phyloP scores from a whole-genome alignment of 2,113 vertebrate genomes.

The Oncorhynchus clarkii region DNA sequence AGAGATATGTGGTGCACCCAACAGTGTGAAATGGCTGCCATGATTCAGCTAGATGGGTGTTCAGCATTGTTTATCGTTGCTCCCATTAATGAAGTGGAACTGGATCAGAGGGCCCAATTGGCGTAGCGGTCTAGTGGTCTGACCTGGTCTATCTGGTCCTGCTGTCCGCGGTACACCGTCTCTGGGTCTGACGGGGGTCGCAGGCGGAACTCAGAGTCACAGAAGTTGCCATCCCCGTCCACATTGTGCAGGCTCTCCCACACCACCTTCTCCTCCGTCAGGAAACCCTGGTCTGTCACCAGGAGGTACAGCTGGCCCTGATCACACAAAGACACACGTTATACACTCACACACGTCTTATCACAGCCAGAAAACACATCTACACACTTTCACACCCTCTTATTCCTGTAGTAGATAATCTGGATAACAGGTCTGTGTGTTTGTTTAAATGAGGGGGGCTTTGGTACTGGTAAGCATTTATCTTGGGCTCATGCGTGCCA shows the following conservation, averaged over 20 bases:
- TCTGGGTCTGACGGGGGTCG: constrained; percentile 95
- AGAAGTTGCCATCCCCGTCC: constrained; percentile 96
- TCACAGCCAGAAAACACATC: neutral
- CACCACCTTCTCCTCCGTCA: constrained; percentile 96
- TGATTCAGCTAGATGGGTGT: neutral
- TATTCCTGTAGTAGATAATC: neutral
- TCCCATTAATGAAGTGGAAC: no score
- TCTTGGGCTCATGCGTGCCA: constrained; percentile 23
- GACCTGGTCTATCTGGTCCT: constrained; percentile 99
- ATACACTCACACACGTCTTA: neutral
- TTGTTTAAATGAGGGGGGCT: neutral
- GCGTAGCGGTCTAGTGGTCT: constrained; percentile 12
- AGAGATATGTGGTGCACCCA: neutral
- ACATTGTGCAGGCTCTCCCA: constrained; percentile 99
- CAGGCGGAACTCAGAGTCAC: constrained; percentile 92
- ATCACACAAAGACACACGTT: constrained; percentile 3
- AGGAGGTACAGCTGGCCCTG: constrained; percentile 95
- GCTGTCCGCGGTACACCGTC: constrained; percentile 91
- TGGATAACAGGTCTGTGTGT: no score
- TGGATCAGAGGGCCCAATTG: no score
- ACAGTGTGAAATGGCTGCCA: neutral
- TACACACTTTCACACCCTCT: neutral
- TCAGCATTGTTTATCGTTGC: neutral
- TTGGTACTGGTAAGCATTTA: neutral
- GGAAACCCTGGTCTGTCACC: constrained; percentile 97